Conservation (phyloP, 2,888 invertebrate species). For the Clusia tigrina region DNA sequence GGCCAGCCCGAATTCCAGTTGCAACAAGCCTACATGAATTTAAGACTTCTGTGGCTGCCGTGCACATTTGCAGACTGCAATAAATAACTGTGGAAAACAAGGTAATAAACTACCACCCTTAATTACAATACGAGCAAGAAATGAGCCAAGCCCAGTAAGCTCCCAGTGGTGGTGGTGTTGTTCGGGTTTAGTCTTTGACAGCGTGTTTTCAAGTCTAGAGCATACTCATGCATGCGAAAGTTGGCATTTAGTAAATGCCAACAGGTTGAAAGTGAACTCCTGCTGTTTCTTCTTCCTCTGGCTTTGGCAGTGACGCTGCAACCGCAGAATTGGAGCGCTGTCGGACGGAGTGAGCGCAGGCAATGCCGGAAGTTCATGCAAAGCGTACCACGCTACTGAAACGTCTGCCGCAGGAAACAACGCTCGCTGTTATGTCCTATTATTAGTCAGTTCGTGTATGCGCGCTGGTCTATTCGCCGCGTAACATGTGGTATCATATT, state of each 20-base stretch:
- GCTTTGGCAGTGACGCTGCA: no score
- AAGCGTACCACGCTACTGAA: no score
- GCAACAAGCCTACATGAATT: slow-evolving; percentile 17
- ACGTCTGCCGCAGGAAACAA: no score
- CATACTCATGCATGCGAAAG: no score
- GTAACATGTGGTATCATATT: no score
- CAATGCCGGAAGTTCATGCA: no score
- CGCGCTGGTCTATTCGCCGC: no score
- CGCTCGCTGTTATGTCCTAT: no score
- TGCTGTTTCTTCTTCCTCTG: neutral
- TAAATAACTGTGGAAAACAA: slow-evolving; percentile 28
- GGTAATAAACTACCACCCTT: slow-evolving; percentile 21
- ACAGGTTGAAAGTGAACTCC: slow-evolving; percentile 35
- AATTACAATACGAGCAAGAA: slow-evolving; percentile 27
- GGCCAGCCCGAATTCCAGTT: neutral
- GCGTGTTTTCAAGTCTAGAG: neutral
- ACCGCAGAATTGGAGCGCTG: no score
- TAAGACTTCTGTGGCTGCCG: neutral
- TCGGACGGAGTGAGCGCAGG: no score
- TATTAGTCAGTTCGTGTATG: no score
- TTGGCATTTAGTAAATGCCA: slow-evolving; percentile 36
- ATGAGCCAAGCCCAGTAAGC: slow-evolving; percentile 5
- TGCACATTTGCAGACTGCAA: slow-evolving; percentile 22
- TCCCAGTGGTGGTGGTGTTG: neutral
- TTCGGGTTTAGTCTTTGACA: neutral